Evolutionary conservation across 2,888 invertebrate species (phyloP).

Genomic region (Lasioglossum figueresi): DNA sequence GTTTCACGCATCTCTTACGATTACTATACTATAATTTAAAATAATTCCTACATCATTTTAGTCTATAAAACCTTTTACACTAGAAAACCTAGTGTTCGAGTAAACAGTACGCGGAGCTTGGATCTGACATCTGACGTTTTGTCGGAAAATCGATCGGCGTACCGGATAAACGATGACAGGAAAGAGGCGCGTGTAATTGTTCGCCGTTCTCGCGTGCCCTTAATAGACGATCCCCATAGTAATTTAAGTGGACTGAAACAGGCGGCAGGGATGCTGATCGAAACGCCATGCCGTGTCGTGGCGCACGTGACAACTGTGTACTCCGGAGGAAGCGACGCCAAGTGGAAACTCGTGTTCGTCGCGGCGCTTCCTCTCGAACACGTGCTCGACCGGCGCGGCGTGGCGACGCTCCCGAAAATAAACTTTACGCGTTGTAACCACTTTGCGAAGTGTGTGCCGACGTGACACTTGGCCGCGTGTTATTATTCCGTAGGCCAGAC

Average conservation of each 20-base stretch:
- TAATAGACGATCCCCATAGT: conserved; percentile 9
- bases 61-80: too few species aligned
- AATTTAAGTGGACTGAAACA: conserved; percentile 42
- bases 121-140: neutral
- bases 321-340: conserved; percentile 69
- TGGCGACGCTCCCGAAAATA: conserved; percentile 70
- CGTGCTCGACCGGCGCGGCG: conserved; percentile 57
- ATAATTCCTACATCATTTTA: too few species aligned
- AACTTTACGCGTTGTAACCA: conserved; percentile 74
- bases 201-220: neutral
- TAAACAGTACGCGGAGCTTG: neutral
- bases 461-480: conserved; percentile 55
- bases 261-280: conserved; percentile 30
- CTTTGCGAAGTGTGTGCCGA: conserved; percentile 71
- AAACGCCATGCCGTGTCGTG: conserved; percentile 17
- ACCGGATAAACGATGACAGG: conserved; percentile 29
- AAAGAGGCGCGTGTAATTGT: neutral
- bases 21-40: too few species aligned
- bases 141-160: neutral
- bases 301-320: conserved; percentile 71
- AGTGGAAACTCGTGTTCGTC: conserved; percentile 81
- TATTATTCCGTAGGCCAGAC: conserved; percentile 6
- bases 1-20: too few species aligned
- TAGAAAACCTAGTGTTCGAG: neutral
- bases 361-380: conserved; percentile 66